Evolutionary conservation across 2,797 vertebrate genomes (phyloP), one percentile per base, ranked within the genome.

Genomic region (Gymnodraco acuticeps): DNA sequence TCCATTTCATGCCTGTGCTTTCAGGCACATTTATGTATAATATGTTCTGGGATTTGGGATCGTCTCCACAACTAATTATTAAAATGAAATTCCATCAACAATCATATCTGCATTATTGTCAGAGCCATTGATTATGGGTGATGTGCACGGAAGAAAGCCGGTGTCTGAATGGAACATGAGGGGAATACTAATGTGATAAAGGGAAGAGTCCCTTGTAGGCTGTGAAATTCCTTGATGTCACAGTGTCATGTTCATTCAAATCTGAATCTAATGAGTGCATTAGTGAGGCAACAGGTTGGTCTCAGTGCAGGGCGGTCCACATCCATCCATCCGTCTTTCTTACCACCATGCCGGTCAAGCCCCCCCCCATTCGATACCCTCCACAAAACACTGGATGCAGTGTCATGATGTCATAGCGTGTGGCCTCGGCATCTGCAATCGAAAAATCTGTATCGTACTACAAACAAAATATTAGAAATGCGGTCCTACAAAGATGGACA

Each of bases 251-350:
- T 89, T 90, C 81, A 75, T 88, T 89, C 78, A 88, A 85, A 74
- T 92, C 77, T 82, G 59, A 76, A 64, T 87, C 71, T 90, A 92
- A 93, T 86, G 84, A 91, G 81, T 81, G 80, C 76, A 86, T 91
- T 76, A 90, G 78, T 68, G 76, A 89, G 87, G 93, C 93, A 94
- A 93, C 92, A 93, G 89, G 91, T 93, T 85, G 90, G 68, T 86
- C 70, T 83, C 61, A 53, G 75, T 73, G 64, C 77, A 70, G 73
- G 77, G 78, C 9, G 73, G 74, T 83, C 80, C 78, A 79, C 77
- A 80, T 81, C 56, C 73, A 66, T 87, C 84, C 54, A 63, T 69
- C 67, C 45, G 27, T 63, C 71, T 77, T 47, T 62, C 64, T 50
- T 77, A 17, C 43, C 50, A 23, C 31, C 70, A 64, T 27, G 31